A percentile compares a stretch with the other conserved stretches of the same genome.
phyloP scores from a whole-genome alignment of 2,797 vertebrate species.

The Phataginus tetradactyla region DNA sequence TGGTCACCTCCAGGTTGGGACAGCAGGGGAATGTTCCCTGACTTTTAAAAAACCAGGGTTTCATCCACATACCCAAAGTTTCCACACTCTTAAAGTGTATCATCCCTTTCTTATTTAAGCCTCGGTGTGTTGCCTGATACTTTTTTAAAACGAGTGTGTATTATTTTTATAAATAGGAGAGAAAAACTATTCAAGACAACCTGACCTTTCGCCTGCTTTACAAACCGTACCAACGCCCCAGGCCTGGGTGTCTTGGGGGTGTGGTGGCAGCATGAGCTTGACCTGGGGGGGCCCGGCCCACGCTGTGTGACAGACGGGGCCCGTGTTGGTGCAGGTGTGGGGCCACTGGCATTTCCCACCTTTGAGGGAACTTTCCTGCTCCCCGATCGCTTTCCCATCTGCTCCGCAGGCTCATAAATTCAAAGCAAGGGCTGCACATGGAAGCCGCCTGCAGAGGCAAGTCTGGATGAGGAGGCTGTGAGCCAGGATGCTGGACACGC shows the following conservation, averaged over 20 bases:
- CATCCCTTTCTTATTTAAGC: background rate
- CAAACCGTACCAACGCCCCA: rapidly evolving
- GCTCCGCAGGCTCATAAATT: background rate
- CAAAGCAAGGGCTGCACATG: background rate
- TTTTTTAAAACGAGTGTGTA: background rate
- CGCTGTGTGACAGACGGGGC: background rate
- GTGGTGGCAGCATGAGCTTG: background rate
- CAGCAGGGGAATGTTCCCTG: no score
- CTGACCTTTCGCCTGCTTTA: background rate
- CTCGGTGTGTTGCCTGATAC: background rate
- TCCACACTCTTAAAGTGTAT: background rate
- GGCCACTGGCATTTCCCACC: background rate
- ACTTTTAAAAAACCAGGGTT: background rate
- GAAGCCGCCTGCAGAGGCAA: background rate
- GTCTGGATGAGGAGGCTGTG: background rate
- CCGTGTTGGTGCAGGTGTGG: background rate
- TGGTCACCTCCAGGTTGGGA: background rate
- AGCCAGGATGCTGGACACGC: rapidly evolving
- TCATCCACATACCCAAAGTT: background rate
- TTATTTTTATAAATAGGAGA: background rate
- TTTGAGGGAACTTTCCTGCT: background rate
- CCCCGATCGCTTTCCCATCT: background rate
- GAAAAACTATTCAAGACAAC: background rate
- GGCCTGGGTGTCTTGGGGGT: rapidly evolving
- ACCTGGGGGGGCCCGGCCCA: background rate